Base-by-base conservation (phyloP, 1,140 invertebrate species). In the Zeugodacus cucurbitae region DNA sequence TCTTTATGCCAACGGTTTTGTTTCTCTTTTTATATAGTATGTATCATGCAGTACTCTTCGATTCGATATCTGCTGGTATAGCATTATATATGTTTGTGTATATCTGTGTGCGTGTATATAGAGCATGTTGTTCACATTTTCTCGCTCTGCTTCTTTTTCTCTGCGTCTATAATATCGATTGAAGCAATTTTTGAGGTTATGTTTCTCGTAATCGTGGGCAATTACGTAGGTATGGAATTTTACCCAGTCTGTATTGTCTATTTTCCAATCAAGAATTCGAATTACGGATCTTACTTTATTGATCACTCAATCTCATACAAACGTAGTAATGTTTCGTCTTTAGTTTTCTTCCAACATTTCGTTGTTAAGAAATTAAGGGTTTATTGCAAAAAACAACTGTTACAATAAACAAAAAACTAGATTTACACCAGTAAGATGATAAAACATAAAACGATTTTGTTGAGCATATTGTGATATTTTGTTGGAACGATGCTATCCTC, bases 81-180 rank as follows among this genome's bases (percentile, higher is more conserved):
- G 32, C 22, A 22, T n/a, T 82, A 67, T 82, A 22, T 82, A 11
- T 17, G n/a, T 82, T 11, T 29, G 22, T 82, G n/a, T 82, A n/a
- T 82, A 14, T 82, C n/a, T 44, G 48, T 41, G 22, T 82, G n/a
- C 29, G 22, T 41, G 20, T 78, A 29, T 48, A 82, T n/a, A 48
- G 37, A 82, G 74, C 74, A n/a, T n/a, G n/a, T 82, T 17, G 74
- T 82, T 48, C 74, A 54, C 74, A 82, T 82, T 82, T 82, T 82
- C 58, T 82, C 74, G 32, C 34, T 82, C 74, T 48, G 37, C 26
- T 82, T 82, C 74, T 82, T 54, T 82, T 82, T 54, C 10, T 11
- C 70, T 48, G 41, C 29, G 41, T 48, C 74, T 82, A 82, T 82
- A 48, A 48, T 82, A 82, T 82, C 74, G 74, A 82, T 82, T 82